phyloP scores from a whole-genome alignment of 2,113 vertebrate species.

The Myxocyprinus asiaticus region DNA sequence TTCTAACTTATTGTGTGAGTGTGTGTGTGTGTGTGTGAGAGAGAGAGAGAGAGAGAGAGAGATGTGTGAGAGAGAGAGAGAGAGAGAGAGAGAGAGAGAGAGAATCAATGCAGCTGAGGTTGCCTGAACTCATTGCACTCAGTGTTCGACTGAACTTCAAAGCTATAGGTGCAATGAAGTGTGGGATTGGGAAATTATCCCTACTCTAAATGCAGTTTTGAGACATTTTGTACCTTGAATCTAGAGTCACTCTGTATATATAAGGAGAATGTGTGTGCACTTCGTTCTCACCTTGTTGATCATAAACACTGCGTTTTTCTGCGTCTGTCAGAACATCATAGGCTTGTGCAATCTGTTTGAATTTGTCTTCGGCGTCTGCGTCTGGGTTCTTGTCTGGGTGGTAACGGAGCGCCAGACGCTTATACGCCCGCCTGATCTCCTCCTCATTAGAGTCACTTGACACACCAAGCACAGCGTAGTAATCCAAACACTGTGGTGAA shows the following conservation, averaged over 20 bases:
- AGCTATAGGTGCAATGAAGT: background rate
- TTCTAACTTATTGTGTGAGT: too few species aligned
- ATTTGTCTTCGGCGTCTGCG: conserved; percentile 89
- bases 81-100: background rate
- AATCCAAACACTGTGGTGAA: conserved; percentile 88
- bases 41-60: background rate
- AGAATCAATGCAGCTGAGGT: background rate
- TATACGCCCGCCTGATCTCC: conserved; percentile 96
- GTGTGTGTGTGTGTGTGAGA: too few species aligned
- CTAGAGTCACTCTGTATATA: too few species aligned
- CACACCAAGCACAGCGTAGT: conserved; percentile 93
- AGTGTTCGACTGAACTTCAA: background rate
- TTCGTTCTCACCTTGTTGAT: conserved; percentile 92
- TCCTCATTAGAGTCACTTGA: conserved; percentile 88
- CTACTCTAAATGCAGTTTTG: background rate
- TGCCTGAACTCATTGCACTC: conserved; percentile 10
- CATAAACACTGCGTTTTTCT: conserved; percentile 87
- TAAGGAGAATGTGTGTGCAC: background rate
- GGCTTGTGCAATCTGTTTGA: conserved; percentile 96
- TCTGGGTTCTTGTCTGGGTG: conserved; percentile 98
- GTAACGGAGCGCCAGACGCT: conserved; percentile 95
- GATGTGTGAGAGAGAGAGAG: background rate
- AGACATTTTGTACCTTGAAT: background rate
- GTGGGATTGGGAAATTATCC: background rate
- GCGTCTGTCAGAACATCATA: conserved; percentile 92